Percentiles rank a stretch among this genome's conserved stretches.
phyloP scores from a whole-genome alignment of 2,888 invertebrate species.

The Troilus luridus region DNA sequence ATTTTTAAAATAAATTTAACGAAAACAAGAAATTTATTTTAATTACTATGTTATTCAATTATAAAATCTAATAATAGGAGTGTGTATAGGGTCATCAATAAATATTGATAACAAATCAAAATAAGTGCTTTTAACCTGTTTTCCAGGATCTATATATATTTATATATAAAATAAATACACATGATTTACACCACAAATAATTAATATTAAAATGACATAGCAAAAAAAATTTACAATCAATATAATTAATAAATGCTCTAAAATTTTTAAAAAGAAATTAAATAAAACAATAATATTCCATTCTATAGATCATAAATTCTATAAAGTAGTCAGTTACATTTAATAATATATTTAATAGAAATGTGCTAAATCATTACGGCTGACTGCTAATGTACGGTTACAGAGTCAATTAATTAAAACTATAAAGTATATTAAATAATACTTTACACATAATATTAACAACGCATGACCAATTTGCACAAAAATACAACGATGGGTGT shows the following conservation, averaged over 20 bases:
- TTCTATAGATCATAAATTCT: slow-evolving; percentile 37
- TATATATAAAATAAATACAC: slow-evolving; percentile 50
- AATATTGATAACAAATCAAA: background rate
- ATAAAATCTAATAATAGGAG: background rate
- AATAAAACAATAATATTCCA: slow-evolving; percentile 43
- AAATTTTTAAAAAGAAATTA: slow-evolving; percentile 29
- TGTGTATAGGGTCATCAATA: background rate
- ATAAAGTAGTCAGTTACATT: slow-evolving; percentile 46
- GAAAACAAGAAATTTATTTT: background rate
- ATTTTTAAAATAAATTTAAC: background rate
- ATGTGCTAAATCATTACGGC: slow-evolving; percentile 29
- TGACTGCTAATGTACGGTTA: slow-evolving; percentile 8
- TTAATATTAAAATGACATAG: slow-evolving; percentile 48
- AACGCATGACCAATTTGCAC: background rate
- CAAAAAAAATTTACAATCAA: slow-evolving; percentile 46
- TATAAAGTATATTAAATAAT: slow-evolving; percentile 46
- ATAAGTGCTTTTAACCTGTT: slow-evolving; percentile 26
- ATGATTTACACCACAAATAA: slow-evolving; percentile 46
- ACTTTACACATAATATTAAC: slow-evolving; percentile 43
- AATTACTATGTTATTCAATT: background rate
- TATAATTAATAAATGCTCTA: slow-evolving; percentile 50
- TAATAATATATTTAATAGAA: slow-evolving; percentile 36
- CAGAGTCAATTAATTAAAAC: slow-evolving; percentile 47
- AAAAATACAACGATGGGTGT: slow-evolving; percentile 7
- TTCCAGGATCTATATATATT: slow-evolving; percentile 43